Base-by-base conservation (phyloP, 2,888 invertebrate species). In the Hypolimnas misippus region DNA sequence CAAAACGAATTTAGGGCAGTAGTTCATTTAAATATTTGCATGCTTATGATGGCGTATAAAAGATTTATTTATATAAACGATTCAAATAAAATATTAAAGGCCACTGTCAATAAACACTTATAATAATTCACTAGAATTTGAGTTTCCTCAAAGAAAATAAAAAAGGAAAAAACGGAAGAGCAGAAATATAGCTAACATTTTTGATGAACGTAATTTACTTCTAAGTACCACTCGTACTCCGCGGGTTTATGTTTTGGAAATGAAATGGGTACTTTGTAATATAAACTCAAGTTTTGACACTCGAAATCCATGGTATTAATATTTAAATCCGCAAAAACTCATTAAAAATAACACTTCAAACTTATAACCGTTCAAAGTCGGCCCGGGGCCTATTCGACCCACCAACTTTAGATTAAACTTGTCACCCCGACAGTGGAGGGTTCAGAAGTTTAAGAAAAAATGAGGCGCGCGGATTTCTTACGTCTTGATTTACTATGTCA, bases 331-430 rank as follows among this genome's bases (percentile, higher is more conserved):
- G 75, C 75, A 78, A 81, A 84, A 89, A 86, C 82, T 87, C 87
- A 86, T 88, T 88, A 86, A 87, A 88, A 87, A 88, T 88, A 86
- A 85, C 88, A 86, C 82, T 86, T 83, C 71, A 74, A 87, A 89
- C 80, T 87, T 87, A 82, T 87, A 86, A 87, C 84, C 84, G 85
- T 78, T 78, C 70, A 75, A 76, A 75, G 70, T 76, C 75, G 75
- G 71, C 75, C 75, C 72, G 76, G 79, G 83, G 82, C 79, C 83
- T 78, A 76, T 77, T 73, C 76, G 81, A 73, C 76, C 79, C 80
- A 69, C 71, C 73, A 88, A 89, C 78, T 87, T 89, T 89, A 88
- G 89, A 89, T 89, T 89, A 84, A 84, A 85, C 81, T 88, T 89
- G 89, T 88, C 89, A 83, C 79, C 82, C 79, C 75, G 72, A 73